Evolutionary conservation across 2,113 vertebrate species (phyloP).

Genomic region (Oxygymnocypris stewartii): DNA sequence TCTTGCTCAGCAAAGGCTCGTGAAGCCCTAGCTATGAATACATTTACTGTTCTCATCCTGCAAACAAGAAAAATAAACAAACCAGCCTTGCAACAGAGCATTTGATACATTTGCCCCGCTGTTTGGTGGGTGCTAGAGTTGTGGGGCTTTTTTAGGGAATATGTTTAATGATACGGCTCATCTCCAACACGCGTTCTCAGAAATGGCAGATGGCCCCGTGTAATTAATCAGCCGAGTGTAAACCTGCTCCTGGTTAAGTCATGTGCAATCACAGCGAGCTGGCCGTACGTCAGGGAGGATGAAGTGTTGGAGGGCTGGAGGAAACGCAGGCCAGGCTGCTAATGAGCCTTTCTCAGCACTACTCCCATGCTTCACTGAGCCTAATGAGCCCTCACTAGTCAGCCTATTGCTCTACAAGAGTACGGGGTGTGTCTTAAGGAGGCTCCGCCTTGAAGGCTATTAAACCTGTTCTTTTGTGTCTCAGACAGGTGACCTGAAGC

Average conservation of each 20-base stretch:
- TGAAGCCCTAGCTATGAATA: neutral
- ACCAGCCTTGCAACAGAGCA: neutral
- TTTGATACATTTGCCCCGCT: constrained; percentile 29
- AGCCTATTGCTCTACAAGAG: neutral
- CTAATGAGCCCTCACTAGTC: constrained; percentile 57
- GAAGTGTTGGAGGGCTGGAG: constrained; percentile 14
- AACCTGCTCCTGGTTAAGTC: constrained; percentile 38
- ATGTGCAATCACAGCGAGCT: constrained; percentile 33
- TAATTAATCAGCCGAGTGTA: constrained; percentile 47
- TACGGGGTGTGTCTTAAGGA: constrained; percentile 8
- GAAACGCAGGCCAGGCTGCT: constrained; percentile 35
- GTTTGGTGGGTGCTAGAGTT: neutral
- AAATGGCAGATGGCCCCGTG: constrained; percentile 34
- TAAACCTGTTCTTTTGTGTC: constrained; percentile 7
- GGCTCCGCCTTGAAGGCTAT: neutral
- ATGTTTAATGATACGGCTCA: constrained; percentile 1
- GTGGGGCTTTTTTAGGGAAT: neutral
- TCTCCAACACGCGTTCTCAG: constrained; percentile 6
- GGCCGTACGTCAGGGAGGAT: constrained; percentile 42
- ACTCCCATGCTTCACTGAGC: constrained; percentile 44
- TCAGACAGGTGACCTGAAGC: constrained; percentile 86
- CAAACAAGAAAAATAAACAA: neutral
- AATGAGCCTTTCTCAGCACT: constrained; percentile 38
- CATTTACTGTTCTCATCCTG: neutral
- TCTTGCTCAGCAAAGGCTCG: neutral